Evolutionary conservation across 2,888 invertebrate species (phyloP).

Genomic region (Pheosia tremula): DNA sequence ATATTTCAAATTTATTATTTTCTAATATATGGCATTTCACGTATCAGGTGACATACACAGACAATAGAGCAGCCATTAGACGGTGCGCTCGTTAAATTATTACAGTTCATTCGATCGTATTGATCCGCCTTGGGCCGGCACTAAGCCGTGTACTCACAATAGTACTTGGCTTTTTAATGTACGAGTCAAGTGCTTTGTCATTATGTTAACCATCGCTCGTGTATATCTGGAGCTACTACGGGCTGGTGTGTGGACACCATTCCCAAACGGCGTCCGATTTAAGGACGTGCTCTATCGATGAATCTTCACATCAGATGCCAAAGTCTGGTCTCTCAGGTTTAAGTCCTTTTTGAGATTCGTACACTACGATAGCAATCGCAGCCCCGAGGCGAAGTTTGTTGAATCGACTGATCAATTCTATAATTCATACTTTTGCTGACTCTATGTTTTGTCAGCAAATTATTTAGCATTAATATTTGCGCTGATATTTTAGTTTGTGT

Average conservation of each 20-base stretch:
- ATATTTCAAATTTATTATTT: not conserved
- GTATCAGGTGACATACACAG: not conserved
- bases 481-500: not conserved
- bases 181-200: not conserved
- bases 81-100: slow-evolving; percentile 45
- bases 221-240: not conserved
- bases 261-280: too few relatives aligned
- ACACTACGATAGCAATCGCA: too few relatives aligned
- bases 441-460: too few relatives aligned
- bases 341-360: too few relatives aligned
- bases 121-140: slow-evolving; percentile 11
- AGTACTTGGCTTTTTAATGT: slow-evolving; percentile 10
- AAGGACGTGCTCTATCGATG: too few relatives aligned
- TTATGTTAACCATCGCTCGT: not conserved
- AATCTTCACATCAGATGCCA: too few relatives aligned
- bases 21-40: not conserved
- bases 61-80: slow-evolving; percentile 8
- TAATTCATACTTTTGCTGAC: too few relatives aligned
- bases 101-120: slow-evolving; percentile 37
- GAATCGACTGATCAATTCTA: too few relatives aligned
- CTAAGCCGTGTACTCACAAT: slow-evolving; percentile 1
- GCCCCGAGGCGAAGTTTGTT: too few relatives aligned
- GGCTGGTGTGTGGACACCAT: not conserved
- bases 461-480: not conserved
- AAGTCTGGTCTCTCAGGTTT: too few relatives aligned